Evolutionary conservation across 2,888 invertebrate genomes (phyloP), one percentile per base, ranked within the genome.

Genomic region (Lymantria monacha): DNA sequence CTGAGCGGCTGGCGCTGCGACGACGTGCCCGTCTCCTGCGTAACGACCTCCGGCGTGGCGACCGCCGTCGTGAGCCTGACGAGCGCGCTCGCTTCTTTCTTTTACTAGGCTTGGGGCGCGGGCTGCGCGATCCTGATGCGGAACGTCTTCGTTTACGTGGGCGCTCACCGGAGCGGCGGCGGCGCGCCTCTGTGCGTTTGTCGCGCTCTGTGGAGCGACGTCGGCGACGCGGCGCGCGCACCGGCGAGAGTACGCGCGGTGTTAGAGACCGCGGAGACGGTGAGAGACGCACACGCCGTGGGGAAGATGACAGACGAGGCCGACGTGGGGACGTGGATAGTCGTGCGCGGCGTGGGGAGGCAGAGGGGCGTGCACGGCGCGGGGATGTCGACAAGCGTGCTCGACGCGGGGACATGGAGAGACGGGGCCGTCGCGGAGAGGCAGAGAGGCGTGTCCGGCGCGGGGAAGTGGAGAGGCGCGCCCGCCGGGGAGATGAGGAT

Each of bases 71-170:
- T 45, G 78, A 72, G 15, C 57, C 42, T 0, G 64, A 68, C 15
- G 80, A 75, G 31, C 79, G 79, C 44, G 63, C 64, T 36, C 84
- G 84, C 59, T 83, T 81, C 65, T 81, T 83, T 59, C 83, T 80
- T 61, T 84, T 82, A 33, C 60, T 72, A 0, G 77, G 76, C 44
- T 79, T 79, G 42, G 81, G 78, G 11, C 62, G 67, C 30, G 63
- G 70, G 48, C 70, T 74, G 38, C 63, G 54, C 13, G 59, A 60
- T 12, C 42, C 67, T 43, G 70, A 69, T 33, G 57, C 69, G 12
- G 79, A 76, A 38, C 79, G 78, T 7, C 78, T 70, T 0, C 81
- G 74, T 53, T 80, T 80, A 36, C 83, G 69, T 14, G 60, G 53
- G 49, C 78, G 62, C 37, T 74, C 66, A 30, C 57, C 49, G 43